Conservation (phyloP, 1,140 invertebrate species). For the Hirudo medicinalis region DNA sequence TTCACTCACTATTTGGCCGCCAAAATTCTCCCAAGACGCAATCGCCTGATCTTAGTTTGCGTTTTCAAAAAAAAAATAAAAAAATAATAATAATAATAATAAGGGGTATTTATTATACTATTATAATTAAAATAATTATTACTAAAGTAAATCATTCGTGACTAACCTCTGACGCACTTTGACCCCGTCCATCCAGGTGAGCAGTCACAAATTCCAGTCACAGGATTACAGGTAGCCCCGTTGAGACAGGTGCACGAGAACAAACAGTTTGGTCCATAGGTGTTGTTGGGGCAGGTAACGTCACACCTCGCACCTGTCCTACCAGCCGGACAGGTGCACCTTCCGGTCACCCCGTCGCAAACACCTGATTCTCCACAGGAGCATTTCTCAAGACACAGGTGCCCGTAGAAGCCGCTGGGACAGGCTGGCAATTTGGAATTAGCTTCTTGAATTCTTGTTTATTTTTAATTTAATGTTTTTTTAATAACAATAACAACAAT, state of each 20-base stretch:
- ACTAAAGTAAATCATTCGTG: not conserved
- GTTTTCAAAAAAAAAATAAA: no score
- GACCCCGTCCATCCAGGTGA: conserved; percentile 58
- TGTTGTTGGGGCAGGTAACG: conserved; percentile 54
- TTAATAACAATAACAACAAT: no score
- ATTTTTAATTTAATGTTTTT: no score
- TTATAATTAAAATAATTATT: no score
- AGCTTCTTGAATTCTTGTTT: no score
- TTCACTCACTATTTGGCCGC: no score
- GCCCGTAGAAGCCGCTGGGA: conserved; percentile 2
- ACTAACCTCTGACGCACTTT: conserved; percentile 50
- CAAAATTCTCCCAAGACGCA: no score
- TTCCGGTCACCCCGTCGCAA: conserved; percentile 14
- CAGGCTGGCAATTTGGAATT: conserved; percentile 13
- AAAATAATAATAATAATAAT: no score
- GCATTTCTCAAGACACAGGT: not conserved
- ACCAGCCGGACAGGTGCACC: conserved; percentile 35
- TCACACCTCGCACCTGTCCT: conserved; percentile 28
- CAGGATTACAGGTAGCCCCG: conserved; percentile 66
- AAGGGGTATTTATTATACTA: no score
- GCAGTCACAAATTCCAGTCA: conserved; percentile 63
- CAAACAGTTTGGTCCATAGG: conserved; percentile 58
- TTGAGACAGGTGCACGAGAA: conserved; percentile 60
- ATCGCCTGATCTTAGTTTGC: no score
- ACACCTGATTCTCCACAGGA: not conserved